These are phyloP conservation scores for Zaprionus kolodkinae DNA, from an alignment of 1,140 invertebrate species.

Conservation along the genomic window DNA sequence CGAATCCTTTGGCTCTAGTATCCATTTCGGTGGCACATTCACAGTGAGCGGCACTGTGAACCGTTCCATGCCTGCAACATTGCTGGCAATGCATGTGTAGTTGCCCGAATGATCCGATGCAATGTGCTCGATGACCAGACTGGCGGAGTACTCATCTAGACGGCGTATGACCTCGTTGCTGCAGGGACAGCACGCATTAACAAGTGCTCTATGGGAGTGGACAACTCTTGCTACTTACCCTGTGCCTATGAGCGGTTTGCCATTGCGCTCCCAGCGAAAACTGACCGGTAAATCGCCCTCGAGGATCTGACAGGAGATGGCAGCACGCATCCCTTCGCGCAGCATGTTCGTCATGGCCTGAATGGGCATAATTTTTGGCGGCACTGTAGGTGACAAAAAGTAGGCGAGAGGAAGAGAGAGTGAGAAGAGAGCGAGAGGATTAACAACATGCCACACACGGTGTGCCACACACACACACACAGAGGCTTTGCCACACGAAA, in stretches of 20 bases:
- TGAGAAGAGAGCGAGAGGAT: not conserved
- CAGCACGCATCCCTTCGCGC: conserved; percentile 95
- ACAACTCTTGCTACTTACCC: conserved; percentile 58
- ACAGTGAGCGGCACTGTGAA: conserved; percentile 92
- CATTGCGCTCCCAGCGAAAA: conserved; percentile 94
- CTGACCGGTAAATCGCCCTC: conserved; percentile 97
- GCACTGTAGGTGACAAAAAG: conserved; percentile 87
- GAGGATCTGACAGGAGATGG: conserved; percentile 96
- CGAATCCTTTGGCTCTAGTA: conserved; percentile 93
- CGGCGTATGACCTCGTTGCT: conserved; percentile 86
- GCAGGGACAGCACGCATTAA: not conserved
- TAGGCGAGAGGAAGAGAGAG: not conserved
- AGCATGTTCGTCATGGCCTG: conserved; percentile 91
- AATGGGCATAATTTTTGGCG: conserved; percentile 94
- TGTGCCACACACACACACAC: conserved; percentile 1
- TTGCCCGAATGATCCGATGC: conserved; percentile 93
- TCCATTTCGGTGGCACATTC: conserved; percentile 96
- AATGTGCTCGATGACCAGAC: conserved; percentile 94
- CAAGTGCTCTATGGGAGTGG: not conserved
- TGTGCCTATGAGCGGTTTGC: conserved; percentile 86
- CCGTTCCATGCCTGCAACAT: conserved; percentile 91
- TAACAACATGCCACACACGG: conserved; percentile 18
- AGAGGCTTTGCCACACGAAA: conserved; percentile 25
- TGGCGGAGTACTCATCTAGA: conserved; percentile 94
- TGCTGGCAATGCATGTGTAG: conserved; percentile 94